Conservation (phyloP, 1,140 invertebrate genomes). For the Drosophila arawakana region DNA sequence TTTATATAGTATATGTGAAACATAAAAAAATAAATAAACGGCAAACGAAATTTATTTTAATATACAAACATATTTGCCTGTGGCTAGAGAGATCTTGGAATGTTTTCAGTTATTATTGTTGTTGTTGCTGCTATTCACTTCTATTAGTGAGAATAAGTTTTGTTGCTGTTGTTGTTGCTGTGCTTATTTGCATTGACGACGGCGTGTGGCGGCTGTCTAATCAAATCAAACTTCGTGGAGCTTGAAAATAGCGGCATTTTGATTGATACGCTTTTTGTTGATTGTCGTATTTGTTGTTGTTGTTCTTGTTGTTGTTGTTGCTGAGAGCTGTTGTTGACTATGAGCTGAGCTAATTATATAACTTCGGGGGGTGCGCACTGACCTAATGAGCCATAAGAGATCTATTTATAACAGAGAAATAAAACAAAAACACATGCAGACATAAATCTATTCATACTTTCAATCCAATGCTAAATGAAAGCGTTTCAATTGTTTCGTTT, state of each 20-base stretch:
- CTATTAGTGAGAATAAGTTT: constrained; percentile 64
- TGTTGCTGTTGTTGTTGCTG: constrained; percentile 32
- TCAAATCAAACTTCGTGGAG: constrained; percentile 55
- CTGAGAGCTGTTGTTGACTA: constrained; percentile 19
- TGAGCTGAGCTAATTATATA: constrained; percentile 66
- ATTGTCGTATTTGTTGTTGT: constrained; percentile 19
- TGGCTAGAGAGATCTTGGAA: constrained; percentile 44
- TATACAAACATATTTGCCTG: constrained; percentile 58
- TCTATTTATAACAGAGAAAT: constrained; percentile 36
- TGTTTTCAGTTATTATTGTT: constrained; percentile 12
- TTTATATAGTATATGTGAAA: neutral
- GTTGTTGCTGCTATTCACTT: constrained; percentile 50
- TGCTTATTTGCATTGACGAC: constrained; percentile 47
- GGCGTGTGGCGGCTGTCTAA: constrained; percentile 76
- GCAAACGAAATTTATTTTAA: constrained; percentile 74
- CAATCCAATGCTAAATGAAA: constrained; percentile 61
- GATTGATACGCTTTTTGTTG: constrained; percentile 57
- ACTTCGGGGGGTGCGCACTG: constrained; percentile 55
- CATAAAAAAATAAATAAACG: constrained; percentile 37
- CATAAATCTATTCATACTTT: constrained; percentile 35
- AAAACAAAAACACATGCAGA: constrained; percentile 15
- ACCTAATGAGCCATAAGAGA: constrained; percentile 68
- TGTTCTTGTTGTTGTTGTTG: constrained; percentile 24
- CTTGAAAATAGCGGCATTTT: constrained; percentile 72
- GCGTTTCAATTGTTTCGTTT: constrained; percentile 62